These are phyloP conservation scores for Tricholauxania praeusta DNA, from an alignment of 2,888 invertebrate genomes.

Conservation along the genomic window DNA sequence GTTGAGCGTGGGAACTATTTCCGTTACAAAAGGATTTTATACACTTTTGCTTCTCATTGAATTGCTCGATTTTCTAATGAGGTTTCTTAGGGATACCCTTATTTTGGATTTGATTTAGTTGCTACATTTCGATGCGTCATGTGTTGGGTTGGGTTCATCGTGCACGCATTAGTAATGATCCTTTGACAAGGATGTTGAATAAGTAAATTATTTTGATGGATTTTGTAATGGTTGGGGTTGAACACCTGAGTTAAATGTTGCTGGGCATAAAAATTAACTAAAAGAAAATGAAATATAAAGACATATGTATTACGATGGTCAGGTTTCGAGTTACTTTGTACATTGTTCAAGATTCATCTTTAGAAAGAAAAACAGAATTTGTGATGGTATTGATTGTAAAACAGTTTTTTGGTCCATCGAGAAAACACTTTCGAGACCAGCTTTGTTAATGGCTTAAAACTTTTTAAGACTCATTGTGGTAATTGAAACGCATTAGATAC, in stretches of 20 bases:
- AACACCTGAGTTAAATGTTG: constrained; percentile 12
- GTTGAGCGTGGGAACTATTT: constrained; percentile 29
- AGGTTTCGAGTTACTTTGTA: no score
- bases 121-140: constrained; percentile 24
- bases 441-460: no score
- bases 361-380: no score
- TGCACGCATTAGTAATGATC: not conserved
- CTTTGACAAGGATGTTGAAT: constrained; percentile 22
- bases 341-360: no score
- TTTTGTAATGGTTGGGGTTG: constrained; percentile 1
- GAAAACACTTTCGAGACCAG: no score
- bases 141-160: not conserved
- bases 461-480: no score
- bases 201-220: constrained; percentile 7
- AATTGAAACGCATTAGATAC: no score
- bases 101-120: constrained; percentile 24
- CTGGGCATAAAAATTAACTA: no score
- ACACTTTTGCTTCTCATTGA: constrained; percentile 1
- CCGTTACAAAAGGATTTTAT: constrained; percentile 34
- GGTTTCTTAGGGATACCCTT: constrained; percentile 7
- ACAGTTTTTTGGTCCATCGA: no score
- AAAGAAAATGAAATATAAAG: no score
- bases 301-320: no score
- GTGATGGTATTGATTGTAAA: no score
- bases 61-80: constrained; percentile 32